phyloP scores from a whole-genome alignment of 1,140 invertebrate species.

The Trichonephila inaurata region DNA sequence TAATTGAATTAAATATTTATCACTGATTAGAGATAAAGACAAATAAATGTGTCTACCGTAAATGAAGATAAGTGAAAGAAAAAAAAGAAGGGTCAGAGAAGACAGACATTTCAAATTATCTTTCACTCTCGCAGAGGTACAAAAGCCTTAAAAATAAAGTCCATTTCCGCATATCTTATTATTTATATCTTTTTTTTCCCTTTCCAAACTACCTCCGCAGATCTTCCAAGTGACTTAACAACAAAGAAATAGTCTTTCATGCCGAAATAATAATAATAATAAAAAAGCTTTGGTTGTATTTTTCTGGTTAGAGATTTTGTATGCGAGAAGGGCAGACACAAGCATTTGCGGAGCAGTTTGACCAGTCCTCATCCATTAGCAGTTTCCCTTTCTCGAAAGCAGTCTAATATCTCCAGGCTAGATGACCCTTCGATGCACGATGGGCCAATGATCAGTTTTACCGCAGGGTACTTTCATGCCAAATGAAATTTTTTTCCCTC shows the following conservation, averaged over 20 bases:
- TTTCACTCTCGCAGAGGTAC: not conserved
- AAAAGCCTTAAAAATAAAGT: conserved; percentile 48
- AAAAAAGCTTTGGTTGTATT: not conserved
- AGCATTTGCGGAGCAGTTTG: conserved; percentile 35
- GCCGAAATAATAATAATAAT: not conserved
- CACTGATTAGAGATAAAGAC: conserved; percentile 16
- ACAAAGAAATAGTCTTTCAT: conserved; percentile 55
- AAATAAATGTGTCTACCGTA: not conserved
- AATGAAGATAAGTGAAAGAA: not conserved
- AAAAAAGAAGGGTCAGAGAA: not conserved
- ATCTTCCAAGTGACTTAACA: conserved; percentile 30
- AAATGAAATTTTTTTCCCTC: conserved; percentile 10
- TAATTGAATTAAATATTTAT: conserved; percentile 27
- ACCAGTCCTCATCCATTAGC: conserved; percentile 50
- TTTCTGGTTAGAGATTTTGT: not conserved
- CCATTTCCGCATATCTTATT: conserved; percentile 67
- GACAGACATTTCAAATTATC: not conserved
- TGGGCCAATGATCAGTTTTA: conserved; percentile 54
- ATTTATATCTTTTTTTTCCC: conserved; percentile 25
- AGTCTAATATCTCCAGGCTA: not conserved
- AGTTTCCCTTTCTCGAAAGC: conserved; percentile 37
- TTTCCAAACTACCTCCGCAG: not conserved
- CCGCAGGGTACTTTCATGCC: not conserved
- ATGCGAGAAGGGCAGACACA: not conserved
- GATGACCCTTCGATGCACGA: conserved; percentile 31